Evolutionary conservation across 1,140 invertebrate species (phyloP), one percentile per base, ranked within the genome.

Genomic region (Probaryconus sp.): DNA sequence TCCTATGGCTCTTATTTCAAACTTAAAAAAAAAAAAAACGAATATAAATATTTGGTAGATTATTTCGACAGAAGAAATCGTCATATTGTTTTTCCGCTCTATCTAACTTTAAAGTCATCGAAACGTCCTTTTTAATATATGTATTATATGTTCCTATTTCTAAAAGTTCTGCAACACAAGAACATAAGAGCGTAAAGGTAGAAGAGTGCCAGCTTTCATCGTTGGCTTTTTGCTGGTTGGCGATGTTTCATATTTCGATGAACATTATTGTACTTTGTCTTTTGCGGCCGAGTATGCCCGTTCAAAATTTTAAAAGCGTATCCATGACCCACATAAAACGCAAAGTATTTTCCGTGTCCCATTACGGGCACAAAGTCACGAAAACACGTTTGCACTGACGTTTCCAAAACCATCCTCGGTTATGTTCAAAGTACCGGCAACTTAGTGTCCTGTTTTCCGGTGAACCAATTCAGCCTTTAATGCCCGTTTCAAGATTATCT

Each of bases 261-360:
- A 77, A 77, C 74, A 72, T 72, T 65, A 77, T 77, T 77, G 69
- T 51, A 69, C 68, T 72, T 77, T 72, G 75, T 69, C 53, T 72
- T 77, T 77, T 28, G 63, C 63, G 51, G 63, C 69, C 58, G 68
- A 72, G 64, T 58, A 53, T 67, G 35, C 40, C 43, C 50, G 64
- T 64, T 71, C 63, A 65, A 71, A 42, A 63, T 76, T 63, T 68
- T 64, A 77, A 77, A 77, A 77, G 63, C 63, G 48, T 64, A 67
- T 48, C n/a, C 63, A 61, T 64, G 63, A 64, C 74, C 64, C 42
- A 77, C 56, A 67, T 72, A 42, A 40, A 63, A 60, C 43, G 72
- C 51, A 70, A 69, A 70, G 63, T 76, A 48, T 70, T 71, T 68
- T 64, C 11, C 58, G 37, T 55, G 53, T 60, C 50, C 31, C 70